Evolutionary conservation across 2,113 vertebrate genomes (phyloP).

Genomic region (Rhea americana): DNA sequence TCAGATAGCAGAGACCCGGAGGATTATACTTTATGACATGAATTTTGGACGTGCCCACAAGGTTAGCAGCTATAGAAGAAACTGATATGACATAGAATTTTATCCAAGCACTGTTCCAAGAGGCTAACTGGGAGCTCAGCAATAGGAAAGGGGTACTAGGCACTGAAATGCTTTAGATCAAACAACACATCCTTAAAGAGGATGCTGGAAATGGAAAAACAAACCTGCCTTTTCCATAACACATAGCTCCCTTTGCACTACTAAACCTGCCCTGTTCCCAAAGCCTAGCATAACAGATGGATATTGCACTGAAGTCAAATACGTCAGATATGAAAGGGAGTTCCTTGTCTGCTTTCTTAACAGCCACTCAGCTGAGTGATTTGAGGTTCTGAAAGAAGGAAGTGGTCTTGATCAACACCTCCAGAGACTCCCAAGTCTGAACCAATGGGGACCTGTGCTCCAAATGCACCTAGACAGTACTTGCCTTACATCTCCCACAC

Average conservation of each 20-base stretch:
- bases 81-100: background rate
- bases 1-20: background rate
- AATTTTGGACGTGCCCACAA: background rate
- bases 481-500: background rate
- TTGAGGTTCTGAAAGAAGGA: background rate
- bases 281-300: background rate
- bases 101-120: background rate
- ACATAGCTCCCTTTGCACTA: background rate
- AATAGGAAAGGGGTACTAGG: background rate
- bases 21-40: background rate
- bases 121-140: background rate
- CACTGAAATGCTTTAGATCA: background rate
- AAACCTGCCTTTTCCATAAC: background rate
- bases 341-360: background rate
- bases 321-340: background rate
- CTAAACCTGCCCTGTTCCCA: background rate
- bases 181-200: background rate
- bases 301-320: background rate
- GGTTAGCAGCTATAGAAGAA: background rate
- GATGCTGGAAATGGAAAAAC: background rate
- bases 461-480: background rate
- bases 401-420: background rate
- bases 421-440: background rate
- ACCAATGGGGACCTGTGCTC: fast-evolving
- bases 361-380: background rate